These are phyloP conservation scores for Opisthocomus hoazin DNA, from an alignment of 2,113 vertebrate genomes.

Conservation along the genomic window DNA sequence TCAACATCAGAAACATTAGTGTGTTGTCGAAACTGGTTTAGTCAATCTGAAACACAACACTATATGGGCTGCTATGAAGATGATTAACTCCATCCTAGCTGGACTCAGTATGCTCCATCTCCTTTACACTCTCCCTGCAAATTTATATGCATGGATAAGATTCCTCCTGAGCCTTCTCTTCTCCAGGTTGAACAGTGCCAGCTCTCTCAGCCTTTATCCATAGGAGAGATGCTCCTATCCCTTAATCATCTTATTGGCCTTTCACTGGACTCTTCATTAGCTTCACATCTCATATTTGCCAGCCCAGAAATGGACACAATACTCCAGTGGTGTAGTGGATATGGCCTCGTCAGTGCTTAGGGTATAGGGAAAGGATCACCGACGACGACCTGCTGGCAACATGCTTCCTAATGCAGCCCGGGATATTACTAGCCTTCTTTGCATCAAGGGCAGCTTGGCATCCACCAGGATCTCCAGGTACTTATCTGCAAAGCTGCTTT, in stretches of 20 bases:
- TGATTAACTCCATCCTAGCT: not conserved
- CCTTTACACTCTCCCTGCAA: not conserved
- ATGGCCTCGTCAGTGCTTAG: not conserved
- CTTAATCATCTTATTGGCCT: not conserved
- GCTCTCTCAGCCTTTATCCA: not conserved
- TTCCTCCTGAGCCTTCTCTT: not conserved
- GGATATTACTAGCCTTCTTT: not conserved
- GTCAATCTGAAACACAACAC: not conserved
- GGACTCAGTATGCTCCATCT: not conserved
- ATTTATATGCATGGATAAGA: not conserved
- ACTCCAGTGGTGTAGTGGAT: too few relatives aligned
- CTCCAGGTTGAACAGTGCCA: not conserved
- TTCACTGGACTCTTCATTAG: not conserved
- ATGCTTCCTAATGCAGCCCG: not conserved
- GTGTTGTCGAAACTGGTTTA: not conserved
- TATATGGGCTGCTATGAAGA: not conserved
- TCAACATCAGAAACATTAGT: not conserved
- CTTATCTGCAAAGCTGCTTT: not conserved
- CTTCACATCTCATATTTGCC: not conserved
- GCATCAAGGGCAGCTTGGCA: not conserved
- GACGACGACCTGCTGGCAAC: not conserved
- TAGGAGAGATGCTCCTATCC: not conserved
- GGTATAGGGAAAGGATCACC: not conserved
- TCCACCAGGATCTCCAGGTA: not conserved
- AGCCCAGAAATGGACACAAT: not conserved